Conservation (phyloP, 2,113 vertebrate genomes). For the Cephalopterus ornatus region DNA sequence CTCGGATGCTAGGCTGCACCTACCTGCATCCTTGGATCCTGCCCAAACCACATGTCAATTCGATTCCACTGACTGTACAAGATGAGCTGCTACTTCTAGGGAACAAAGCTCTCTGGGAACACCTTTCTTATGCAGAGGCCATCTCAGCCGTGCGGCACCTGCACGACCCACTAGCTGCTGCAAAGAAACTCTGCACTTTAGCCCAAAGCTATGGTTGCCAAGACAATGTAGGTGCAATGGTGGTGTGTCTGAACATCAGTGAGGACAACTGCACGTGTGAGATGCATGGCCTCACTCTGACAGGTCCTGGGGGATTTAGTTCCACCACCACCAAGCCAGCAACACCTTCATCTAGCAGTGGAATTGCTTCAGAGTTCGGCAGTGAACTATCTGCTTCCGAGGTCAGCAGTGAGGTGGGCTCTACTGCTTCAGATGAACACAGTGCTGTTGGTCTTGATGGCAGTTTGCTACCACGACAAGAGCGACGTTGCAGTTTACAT, state of each 20-base stretch:
- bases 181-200: constrained; percentile 92
- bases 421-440: constrained; percentile 93
- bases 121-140: constrained; percentile 86
- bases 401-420: constrained; percentile 94
- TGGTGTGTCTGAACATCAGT: constrained; percentile 84
- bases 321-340: constrained; percentile 69
- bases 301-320: constrained; percentile 69
- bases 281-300: constrained; percentile 70
- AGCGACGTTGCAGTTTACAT: constrained; percentile 90
- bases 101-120: constrained; percentile 90
- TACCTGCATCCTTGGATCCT: constrained; percentile 93
- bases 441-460: constrained; percentile 71
- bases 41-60: constrained; percentile 88
- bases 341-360: constrained; percentile 87
- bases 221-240: constrained; percentile 90
- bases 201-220: constrained; percentile 95
- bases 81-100: constrained; percentile 93
- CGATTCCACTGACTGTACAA: constrained; percentile 84
- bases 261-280: constrained; percentile 93
- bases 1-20: constrained; percentile 91
- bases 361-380: constrained; percentile 89
- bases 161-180: constrained; percentile 84
- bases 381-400: constrained; percentile 93
- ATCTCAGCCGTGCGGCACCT: constrained; percentile 83
- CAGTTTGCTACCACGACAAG: constrained; percentile 74